phyloP scores from a whole-genome alignment of 2,797 vertebrate genomes.

The Podarcis siculus region DNA sequence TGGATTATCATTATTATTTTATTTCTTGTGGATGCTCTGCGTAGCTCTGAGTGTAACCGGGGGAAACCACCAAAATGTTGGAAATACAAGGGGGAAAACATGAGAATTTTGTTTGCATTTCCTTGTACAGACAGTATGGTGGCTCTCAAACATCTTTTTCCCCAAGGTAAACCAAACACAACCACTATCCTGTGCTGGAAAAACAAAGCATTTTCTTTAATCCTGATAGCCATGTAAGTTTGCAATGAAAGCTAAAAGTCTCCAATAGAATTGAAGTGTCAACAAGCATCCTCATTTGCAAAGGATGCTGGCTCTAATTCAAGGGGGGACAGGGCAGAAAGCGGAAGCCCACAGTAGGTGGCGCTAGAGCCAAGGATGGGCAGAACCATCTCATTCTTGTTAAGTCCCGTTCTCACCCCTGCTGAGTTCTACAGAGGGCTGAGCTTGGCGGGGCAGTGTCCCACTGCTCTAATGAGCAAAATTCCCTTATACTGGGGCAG shows the following conservation, averaged over 20 bases:
- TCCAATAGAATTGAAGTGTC: background rate
- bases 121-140: background rate
- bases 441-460: too few species aligned
- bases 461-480: too few species aligned
- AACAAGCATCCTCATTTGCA: background rate
- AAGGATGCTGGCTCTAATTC: background rate
- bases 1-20: too few species aligned
- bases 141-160: background rate
- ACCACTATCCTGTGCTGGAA: background rate
- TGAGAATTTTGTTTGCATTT: background rate
- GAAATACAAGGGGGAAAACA: background rate
- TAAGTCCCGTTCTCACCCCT: too few species aligned
- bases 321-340: rapidly evolving
- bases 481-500: too few species aligned
- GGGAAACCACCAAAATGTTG: background rate
- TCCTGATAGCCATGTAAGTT: background rate
- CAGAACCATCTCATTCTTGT: too few species aligned
- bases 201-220: background rate
- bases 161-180: background rate
- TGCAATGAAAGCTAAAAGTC: background rate
- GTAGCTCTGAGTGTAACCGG: background rate
- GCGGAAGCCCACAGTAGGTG: too few species aligned
- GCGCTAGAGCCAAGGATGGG: too few species aligned
- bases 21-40: background rate
- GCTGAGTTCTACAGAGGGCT: too few species aligned